Base-by-base conservation (phyloP, 2,113 vertebrate species). In the Calyptomena viridis region DNA sequence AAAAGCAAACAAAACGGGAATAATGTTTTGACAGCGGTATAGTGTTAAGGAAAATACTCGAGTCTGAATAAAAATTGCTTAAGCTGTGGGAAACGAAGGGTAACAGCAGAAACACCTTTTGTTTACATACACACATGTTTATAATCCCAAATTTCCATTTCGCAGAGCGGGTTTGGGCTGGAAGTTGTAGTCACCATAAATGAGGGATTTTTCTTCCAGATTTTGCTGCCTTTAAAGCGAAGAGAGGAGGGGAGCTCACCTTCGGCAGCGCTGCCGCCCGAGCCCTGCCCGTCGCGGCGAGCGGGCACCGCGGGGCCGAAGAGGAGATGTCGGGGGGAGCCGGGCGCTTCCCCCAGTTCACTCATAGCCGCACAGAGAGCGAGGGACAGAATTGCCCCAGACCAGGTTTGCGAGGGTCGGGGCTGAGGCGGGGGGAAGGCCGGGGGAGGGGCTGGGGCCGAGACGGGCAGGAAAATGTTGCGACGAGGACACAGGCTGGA, bases 1-100 rank as follows among this genome's bases (percentile, higher is more conserved):
- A 98, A 98, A 98, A 97, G 97, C 96, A 97, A 97, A 95, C 97
- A 97, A 98, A 98, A 98, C 95, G 96, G 97, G 98, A 97, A 98
- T 97, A 98, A 98, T 98, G 98, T 98, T 98, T 98, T 98, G 98
- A 98, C 98, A 98, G 97, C 96, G 89, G 96, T 97, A 97, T 94
- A 97, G 97, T 97, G 97, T 97, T 97, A 98, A 98, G 98, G 98
- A 97, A 98, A 98, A 98, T 98, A 98, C 96, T 97, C 94, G 92
- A 97, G 97, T 97, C 97, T 98, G 97, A 98, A 98, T 98, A 98
- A 98, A 96, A 98, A 97, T 97, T 96, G 98, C 97, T 98, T 98
- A 97, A 97, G 97, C 97, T 98, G 97, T 96, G 97, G 97, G 97
- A 98, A 98, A 97, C 94, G 95, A 98, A 97, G 97, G 97, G 97